Percentiles rank a stretch among this genome's conserved stretches.
Conservation (phyloP, 2,113 vertebrate genomes). For the Ifrita kowaldi region DNA sequence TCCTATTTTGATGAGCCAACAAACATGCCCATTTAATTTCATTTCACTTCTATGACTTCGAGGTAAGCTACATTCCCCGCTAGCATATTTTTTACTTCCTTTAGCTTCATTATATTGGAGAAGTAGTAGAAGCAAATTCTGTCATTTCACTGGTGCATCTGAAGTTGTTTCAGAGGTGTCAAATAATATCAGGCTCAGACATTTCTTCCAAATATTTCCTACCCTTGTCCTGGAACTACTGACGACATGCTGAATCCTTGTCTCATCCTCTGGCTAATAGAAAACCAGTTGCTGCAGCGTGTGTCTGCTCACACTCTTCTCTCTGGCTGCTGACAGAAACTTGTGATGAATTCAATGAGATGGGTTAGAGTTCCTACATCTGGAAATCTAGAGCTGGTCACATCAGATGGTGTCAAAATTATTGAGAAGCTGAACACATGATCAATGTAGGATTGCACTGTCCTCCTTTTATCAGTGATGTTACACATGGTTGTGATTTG, state of each 20-base stretch:
- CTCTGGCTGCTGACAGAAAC: constrained; percentile 8
- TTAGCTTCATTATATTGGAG: not conserved
- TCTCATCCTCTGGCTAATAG: not conserved
- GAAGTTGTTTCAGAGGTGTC: not conserved
- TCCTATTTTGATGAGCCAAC: not conserved
- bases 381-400: constrained; percentile 12
- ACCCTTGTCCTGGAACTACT: not conserved
- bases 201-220: not conserved
- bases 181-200: not conserved
- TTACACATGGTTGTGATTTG: constrained; percentile 30
- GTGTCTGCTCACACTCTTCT: not conserved
- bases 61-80: not conserved
- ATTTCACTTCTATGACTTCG: not conserved
- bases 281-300: not conserved
- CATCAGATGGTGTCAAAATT: constrained; percentile 19
- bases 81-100: not conserved
- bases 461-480: constrained; percentile 24
- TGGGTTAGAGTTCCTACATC: not conserved
- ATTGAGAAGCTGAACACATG: constrained; percentile 1
- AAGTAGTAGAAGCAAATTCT: not conserved
- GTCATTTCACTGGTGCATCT: not conserved
- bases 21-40: not conserved
- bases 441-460: not conserved
- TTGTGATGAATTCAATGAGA: not conserved
- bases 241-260: not conserved